Conservation (phyloP, 2,888 invertebrate species). For the Tachystola acroxantha region DNA sequence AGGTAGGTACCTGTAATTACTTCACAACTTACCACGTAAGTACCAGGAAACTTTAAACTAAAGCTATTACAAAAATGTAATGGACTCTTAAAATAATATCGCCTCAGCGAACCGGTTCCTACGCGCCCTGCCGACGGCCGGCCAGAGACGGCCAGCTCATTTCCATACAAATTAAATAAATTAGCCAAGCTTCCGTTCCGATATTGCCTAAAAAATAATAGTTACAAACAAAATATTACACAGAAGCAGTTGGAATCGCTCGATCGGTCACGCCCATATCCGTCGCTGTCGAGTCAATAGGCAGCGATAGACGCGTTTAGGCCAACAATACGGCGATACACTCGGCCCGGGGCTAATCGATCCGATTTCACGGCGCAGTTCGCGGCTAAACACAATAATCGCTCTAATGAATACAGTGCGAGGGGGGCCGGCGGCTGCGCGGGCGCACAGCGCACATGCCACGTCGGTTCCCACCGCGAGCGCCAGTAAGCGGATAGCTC, state of each 20-base stretch:
- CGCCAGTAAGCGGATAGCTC: not conserved
- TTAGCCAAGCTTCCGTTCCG: conserved; percentile 10
- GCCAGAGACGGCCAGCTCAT: not conserved
- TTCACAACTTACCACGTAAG: too few species aligned
- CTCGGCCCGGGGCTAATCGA: conserved; percentile 50
- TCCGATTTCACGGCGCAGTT: conserved; percentile 60
- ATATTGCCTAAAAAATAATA: conserved; percentile 14
- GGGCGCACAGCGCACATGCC: conserved; percentile 29
- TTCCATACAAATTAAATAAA: conserved; percentile 11
- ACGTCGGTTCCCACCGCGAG: too few species aligned
- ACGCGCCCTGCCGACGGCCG: not conserved
- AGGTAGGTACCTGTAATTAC: too few species aligned
- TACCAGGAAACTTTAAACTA: too few species aligned
- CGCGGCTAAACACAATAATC: conserved; percentile 54
- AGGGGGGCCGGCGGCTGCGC: conserved; percentile 29
- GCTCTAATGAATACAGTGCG: conserved; percentile 54
- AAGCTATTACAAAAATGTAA: too few species aligned
- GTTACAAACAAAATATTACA: conserved; percentile 14
- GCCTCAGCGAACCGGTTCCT: not conserved
- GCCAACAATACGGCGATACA: conserved; percentile 38
- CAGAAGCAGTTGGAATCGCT: conserved; percentile 28
- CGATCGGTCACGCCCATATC: conserved; percentile 44
- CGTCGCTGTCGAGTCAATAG: conserved; percentile 20
- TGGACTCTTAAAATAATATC: too few species aligned
- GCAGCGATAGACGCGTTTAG: conserved; percentile 41